Base-by-base conservation (phyloP, 2,113 vertebrate species). In the Ophthalmolycus amberensis region DNA sequence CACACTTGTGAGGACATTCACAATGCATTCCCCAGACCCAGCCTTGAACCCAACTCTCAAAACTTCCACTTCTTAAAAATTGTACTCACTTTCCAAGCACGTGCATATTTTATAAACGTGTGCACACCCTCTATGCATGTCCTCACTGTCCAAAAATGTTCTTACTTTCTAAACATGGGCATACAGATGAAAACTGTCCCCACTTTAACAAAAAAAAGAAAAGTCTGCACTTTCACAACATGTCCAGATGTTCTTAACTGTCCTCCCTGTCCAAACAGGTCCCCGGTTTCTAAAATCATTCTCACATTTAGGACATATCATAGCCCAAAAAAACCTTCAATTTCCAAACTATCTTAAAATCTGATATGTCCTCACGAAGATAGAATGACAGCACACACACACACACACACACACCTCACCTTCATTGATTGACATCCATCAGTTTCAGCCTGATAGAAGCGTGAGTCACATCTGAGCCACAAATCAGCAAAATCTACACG, bases 401-500 rank as follows among this genome's bases (percentile, higher is more conserved):
- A 37, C 54, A 56, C 27, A 29, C 25, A 66, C 60, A 58, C 5
- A 60, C 74, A 1, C 27, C 72, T 10, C 81, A 86, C 83, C 82
- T 80, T 87, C 82, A 87, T 78, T 2, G 84, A 71, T 11, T 1
- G 54, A 71, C 56, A 38, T 62, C 78, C 80, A 56, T 79, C 77
- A 16, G 50, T 64, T 38, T 52, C 54, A 58, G 32, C 32, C 50
- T 6, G 40, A 40, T 50, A 56, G 34, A 60, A 63, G 32, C 60
- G 7, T 15, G 46, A 80, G 44, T 0, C 15, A 18, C 3, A 71
- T 12, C 22, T n/a, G 69, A 75, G 18, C 42, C 38, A 14, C 46
- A 65, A 58, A 58, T 71, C 74, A 74, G 48, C 71, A 40, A 44
- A 64, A 65, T 48, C 56, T 69, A 29, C 73, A 52, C 32, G 9